These are phyloP conservation scores for Tetragonula carbonaria DNA, from an alignment of 2,888 invertebrate genomes.

Conservation along the genomic window DNA sequence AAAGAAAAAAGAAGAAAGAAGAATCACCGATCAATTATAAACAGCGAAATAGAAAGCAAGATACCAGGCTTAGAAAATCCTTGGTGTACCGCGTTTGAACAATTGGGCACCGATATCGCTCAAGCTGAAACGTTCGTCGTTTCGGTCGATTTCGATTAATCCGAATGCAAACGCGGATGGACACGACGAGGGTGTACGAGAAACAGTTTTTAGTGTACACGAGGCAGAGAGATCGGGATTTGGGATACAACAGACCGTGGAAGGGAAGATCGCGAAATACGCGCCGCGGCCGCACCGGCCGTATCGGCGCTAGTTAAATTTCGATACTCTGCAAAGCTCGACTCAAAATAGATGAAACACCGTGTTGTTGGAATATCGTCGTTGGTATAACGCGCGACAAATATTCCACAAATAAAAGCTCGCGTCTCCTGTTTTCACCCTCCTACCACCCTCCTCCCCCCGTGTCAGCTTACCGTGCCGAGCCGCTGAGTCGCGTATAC, in stretches of 20 bases:
- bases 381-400: conserved; percentile 72
- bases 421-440: conserved; percentile 47
- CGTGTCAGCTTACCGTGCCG: conserved; percentile 19
- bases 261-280: conserved; percentile 43
- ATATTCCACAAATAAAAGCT: conserved; percentile 78
- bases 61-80: neutral
- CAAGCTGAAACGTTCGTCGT: conserved; percentile 9
- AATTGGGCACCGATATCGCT: conserved; percentile 3
- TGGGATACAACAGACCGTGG: conserved; percentile 23
- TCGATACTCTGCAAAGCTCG: conserved; percentile 65
- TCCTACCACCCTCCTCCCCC: conserved; percentile 1
- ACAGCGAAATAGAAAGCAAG: neutral
- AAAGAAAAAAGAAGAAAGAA: too few relatives aligned
- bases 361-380: conserved; percentile 66
- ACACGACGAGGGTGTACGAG: neutral
- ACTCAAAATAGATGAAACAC: conserved; percentile 71
- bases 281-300: neutral
- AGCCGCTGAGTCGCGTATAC: conserved; percentile 38
- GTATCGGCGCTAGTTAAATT: conserved; percentile 66
- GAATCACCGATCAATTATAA: neutral
- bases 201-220: conserved; percentile 42
- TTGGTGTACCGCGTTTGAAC: neutral
- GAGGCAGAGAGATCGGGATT: conserved; percentile 26
- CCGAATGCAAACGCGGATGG: conserved; percentile 48
- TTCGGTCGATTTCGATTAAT: conserved; percentile 54